Base-by-base conservation (phyloP, 2,113 vertebrate species). In the Poicephalus gulielmi region DNA sequence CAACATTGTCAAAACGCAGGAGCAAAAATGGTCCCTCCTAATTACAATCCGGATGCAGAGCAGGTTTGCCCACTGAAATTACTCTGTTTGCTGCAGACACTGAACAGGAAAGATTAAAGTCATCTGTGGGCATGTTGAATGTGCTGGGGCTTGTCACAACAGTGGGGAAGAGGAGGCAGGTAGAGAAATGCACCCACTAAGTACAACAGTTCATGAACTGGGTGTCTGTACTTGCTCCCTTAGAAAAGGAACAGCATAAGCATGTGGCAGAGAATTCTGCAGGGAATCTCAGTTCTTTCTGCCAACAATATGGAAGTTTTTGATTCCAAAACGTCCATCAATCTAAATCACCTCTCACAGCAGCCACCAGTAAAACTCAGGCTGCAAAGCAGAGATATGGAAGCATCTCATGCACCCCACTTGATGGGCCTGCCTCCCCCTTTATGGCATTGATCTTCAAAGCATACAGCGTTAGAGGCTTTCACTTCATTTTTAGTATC, bases 381-480 rank as follows among this genome's bases (percentile, higher is more conserved):
- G 49, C 30, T 66, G 67, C 23, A 37, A 50, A 83, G 52, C 47
- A 93, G 41, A 75, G 28, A 12, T 35, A 3, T 2, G 35, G 75
- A 49, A 86, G 47, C 47, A 60, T 11, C 52, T 67, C 0, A 0
- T 15, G 17, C 41, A 12, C 35, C 46, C 11, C n/a, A 17, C 7
- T 41, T 70, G 22, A 13, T 18, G 53, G 53, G 37, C 18, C 55
- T 91, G 78, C 49, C 20, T 50, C 70, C n/a, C 35, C 18, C n/a
- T 66, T 71, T 3, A 17, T 0, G n/a, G 37, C 43, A n/a, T 3
- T 67, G 52, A 43, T 7, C 15, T 55, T 23, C 23, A 83, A 68
- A 85, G 43, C 31, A 67, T 28, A 20, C 3, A 10, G 59, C 10
- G 17, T n/a, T 46, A 49, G 15, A 82, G 41, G 49, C 5, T 70